Base-by-base conservation (phyloP, 1,140 invertebrate species). In the Caligus rogercresseyi region DNA sequence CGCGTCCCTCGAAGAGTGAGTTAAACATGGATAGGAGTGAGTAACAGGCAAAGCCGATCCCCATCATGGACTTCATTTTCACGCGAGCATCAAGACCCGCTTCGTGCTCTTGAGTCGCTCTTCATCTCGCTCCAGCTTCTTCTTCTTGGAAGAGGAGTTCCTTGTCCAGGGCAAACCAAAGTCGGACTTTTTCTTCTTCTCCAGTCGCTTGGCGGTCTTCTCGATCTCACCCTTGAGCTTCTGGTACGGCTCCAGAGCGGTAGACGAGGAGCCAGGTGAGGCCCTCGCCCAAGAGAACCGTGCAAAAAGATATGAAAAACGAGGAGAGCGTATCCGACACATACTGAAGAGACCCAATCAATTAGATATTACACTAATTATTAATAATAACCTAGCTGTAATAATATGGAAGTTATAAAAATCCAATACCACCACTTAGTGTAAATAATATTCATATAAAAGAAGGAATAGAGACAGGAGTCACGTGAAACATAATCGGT, bases 51-150 rank as follows among this genome's bases (percentile, higher is more conserved):
- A 82, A 78, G 57, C 68, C 94, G 74, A 98, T 98, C 16, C 93
- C 94, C 80, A 99, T 92, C 94, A 99, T 98, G 0, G 94, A 98
- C 73, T 99, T 99, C 95, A 99, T 99, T 77, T 98, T 98, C 0
- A 98, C 93, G n/a, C n/a, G 69, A 98, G 78, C 2, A 90, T 96
- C 53, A 99, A 77, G 77, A 99, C 96, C 67, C 94, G 78, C 71
- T 96, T 99, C 68, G 96, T 96, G 70, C 90, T 93, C 74, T 98
- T 98, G 51, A 99, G 74, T 69, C 87, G 84, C 75, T 98, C 96
- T 75, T 99, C 96, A 76, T 98, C 92, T 24, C 92, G 74, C 76
- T 96, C 94, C 72, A 98, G 86, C 77, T 98, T 98, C 69, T 97
- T 97, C 71, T 98, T 98, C 63, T 91, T 85, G 65, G 90, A 89